Percentiles rank a stretch among this genome's conserved stretches.
These are phyloP conservation scores for Tiliacea citrago DNA, from an alignment of 2,888 invertebrate species.

Conservation along the genomic window DNA sequence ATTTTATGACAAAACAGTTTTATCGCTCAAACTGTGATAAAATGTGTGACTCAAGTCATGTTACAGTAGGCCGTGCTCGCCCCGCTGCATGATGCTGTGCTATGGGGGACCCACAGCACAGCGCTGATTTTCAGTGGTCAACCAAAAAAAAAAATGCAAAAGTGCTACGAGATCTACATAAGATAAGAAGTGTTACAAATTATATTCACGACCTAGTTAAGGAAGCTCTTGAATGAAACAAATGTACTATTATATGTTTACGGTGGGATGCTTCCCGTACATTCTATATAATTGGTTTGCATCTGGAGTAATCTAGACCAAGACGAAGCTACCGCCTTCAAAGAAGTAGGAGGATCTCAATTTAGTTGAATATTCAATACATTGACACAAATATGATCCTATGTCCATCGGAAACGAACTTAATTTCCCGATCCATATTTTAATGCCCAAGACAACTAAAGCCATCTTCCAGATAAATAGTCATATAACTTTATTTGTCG, in stretches of 20 bases:
- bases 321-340: constrained; percentile 7
- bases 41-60: no score
- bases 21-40: no score
- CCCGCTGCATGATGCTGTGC: no score
- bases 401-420: constrained; percentile 3
- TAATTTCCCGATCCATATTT: constrained; percentile 19
- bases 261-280: neutral
- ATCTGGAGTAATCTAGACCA: constrained; percentile 1
- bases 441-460: neutral
- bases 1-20: no score
- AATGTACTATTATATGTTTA: neutral
- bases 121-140: no score
- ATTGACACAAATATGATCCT: neutral
- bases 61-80: no score
- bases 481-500: neutral
- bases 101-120: no score
- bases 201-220: neutral
- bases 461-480: constrained; percentile 11
- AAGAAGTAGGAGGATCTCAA: neutral
- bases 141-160: no score
- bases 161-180: no score
- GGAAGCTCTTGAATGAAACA: neutral
- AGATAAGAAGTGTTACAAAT: neutral
- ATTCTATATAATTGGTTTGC: constrained; percentile 37
- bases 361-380: constrained; percentile 9